Conservation (phyloP, 2,113 vertebrate genomes). For the Dasyornis broadbenti region DNA sequence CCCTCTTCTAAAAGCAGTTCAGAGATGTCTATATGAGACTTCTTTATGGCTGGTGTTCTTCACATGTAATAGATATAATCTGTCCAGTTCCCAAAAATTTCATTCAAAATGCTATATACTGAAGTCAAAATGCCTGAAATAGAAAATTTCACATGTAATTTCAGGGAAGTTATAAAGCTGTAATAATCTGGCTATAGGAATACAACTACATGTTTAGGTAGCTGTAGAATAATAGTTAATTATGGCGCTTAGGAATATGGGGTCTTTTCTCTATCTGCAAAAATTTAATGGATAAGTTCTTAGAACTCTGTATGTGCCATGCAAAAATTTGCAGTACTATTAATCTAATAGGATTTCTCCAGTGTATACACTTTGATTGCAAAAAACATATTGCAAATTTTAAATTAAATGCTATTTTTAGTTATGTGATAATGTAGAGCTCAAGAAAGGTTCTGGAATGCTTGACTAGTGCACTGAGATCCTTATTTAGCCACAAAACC, state of each 20-base stretch:
- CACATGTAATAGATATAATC: background rate
- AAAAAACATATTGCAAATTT: background rate
- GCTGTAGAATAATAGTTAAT: background rate
- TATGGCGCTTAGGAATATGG: background rate
- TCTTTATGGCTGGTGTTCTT: background rate
- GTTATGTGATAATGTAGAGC: background rate
- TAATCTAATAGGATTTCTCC: background rate
- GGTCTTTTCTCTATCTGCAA: background rate
- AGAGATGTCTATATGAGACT: background rate
- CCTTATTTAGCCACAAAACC: background rate
- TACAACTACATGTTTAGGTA: background rate
- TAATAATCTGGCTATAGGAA: background rate
- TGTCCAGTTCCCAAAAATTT: background rate
- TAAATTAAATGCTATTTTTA: background rate
- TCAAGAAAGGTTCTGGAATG: background rate
- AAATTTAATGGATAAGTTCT: background rate
- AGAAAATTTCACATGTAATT: slow-evolving; percentile 13
- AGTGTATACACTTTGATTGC: background rate
- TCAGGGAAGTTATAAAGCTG: background rate
- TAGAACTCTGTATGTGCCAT: background rate
- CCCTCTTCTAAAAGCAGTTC: slow-evolving; percentile 31
- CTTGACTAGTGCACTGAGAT: background rate
- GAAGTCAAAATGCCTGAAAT: slow-evolving; percentile 36
- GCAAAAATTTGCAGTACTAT: background rate
- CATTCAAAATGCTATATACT: background rate